A percentile compares a stretch with the other conserved stretches of the same genome.
phyloP scores from a whole-genome alignment of 2,113 vertebrate species.

The Lota lota region DNA sequence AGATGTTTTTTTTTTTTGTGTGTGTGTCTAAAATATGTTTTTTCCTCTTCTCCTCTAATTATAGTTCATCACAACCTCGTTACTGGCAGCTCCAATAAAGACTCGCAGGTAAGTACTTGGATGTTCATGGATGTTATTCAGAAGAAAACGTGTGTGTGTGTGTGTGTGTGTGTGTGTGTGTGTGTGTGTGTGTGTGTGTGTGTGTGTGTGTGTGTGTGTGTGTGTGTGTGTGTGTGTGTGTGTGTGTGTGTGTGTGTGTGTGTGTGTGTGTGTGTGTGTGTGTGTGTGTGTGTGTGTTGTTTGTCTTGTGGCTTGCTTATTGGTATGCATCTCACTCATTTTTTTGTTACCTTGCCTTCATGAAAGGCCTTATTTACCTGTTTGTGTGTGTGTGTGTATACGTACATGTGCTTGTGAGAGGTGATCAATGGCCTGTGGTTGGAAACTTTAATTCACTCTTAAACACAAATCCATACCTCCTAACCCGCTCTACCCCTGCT shows the following conservation, averaged over 20 bases:
- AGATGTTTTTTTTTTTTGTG: neutral
- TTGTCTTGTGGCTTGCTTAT: constrained; percentile 6
- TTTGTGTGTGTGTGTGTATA: constrained; percentile 5
- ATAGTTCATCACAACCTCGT: constrained; percentile 52
- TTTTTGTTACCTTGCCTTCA: constrained; percentile 7
- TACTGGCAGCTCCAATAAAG: constrained; percentile 47
- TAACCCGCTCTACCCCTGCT: neutral
- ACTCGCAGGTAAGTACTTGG: constrained; percentile 58
- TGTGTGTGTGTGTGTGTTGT: neutral
- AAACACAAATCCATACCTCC: constrained; percentile 9
- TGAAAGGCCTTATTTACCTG: neutral
- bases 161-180: too few relatives aligned
- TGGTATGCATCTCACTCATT: constrained; percentile 16
- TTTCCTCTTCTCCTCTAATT: constrained; percentile 15
- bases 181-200: too few relatives aligned
- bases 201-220: too few relatives aligned
- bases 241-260: too few relatives aligned
- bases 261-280: too few relatives aligned
- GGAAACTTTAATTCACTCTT: constrained; percentile 30
- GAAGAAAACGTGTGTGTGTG: neutral
- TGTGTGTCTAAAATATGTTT: constrained; percentile 8
- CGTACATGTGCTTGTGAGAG: neutral
- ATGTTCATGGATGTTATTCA: too few relatives aligned
- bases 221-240: too few relatives aligned
- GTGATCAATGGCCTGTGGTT: constrained; percentile 16